Evolutionary conservation across 2,113 vertebrate species (phyloP).

Genomic region (Holacanthus passer): DNA sequence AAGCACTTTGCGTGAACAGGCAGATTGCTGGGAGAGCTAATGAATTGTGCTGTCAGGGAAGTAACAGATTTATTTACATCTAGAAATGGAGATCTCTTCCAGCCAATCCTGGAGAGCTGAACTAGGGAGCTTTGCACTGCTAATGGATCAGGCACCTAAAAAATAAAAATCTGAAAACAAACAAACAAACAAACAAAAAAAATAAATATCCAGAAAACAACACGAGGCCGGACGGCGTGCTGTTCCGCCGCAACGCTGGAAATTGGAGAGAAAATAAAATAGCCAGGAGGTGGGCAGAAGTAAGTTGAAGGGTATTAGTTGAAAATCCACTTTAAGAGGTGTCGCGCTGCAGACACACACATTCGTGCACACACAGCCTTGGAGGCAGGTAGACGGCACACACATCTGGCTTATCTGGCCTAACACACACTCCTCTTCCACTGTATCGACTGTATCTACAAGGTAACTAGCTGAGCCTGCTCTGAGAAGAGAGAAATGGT

Average conservation of each 20-base stretch:
- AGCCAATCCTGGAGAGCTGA: conserved; percentile 61
- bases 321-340: conserved; percentile 67
- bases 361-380: conserved; percentile 6
- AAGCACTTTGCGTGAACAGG: conserved; percentile 67
- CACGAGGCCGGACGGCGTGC: neutral
- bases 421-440: neutral
- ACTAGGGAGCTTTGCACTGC: conserved; percentile 41
- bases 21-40: conserved; percentile 72
- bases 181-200: conserved; percentile 3
- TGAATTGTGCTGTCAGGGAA: conserved; percentile 81
- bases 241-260: conserved; percentile 22
- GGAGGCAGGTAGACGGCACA: conserved; percentile 36
- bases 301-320: conserved; percentile 63
- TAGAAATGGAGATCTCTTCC: conserved; percentile 64
- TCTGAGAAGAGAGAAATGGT: neutral
- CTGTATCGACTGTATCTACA: neutral
- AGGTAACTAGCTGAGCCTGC: neutral
- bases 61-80: conserved; percentile 81
- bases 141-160: conserved; percentile 51
- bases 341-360: conserved; percentile 23
- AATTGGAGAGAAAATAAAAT: conserved; percentile 56
- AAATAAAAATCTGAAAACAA: neutral
- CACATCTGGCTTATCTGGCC: conserved; percentile 7
- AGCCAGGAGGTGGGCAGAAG: conserved; percentile 34
- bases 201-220: conserved; percentile 41